Evolutionary conservation across 2,888 invertebrate genomes (phyloP), one percentile per base, ranked within the genome.

Genomic region (Tridacna gigas): DNA sequence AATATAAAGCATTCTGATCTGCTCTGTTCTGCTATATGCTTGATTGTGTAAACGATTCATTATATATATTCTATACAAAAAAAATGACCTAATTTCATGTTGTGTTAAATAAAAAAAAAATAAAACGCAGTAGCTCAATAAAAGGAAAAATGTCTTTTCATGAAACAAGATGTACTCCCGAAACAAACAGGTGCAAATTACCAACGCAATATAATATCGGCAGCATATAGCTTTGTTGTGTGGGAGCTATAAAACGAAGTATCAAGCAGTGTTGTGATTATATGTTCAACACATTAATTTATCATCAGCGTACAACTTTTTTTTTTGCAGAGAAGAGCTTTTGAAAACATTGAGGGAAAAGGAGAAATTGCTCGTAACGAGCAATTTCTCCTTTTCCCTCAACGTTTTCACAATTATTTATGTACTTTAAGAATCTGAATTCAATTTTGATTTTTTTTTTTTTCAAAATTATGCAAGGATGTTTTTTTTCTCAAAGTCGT

Each of bases 221-320:
- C 51, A 71, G 51, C 51, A 25, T 22, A 48, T 18, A 26, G 25
- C 71, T 71, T 71, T 71, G 71, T 71, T 71, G 71, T 67, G 37
- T 67, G 15, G 18, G n/a, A n/a, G 45, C 67, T n/a, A 45, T 67
- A 45, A n/a, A 45, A 67, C 26, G 67, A 11, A 4, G n/a, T n/a
- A 45, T 67, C 45, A 67, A 67, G 67, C 37, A 37, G 37, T 37
- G 2, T 37, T 37, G 37, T 37, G 2, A 37, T 37, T 37, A 37
- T 7, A 7, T 37, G 37, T 37, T 37, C 37, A 37, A 37, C 37
- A 37, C 37, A 37, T 37, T 7, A 37, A 37, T 37, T 37, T 37
- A 37, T 37, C 37, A 4, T 37, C 37, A 37, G 37, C 37, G 7
- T 56, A 56, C 11, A 15, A 56, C 2, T 11, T 3, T 3, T 9